A percentile compares a stretch with the other conserved stretches of the same genome.
phyloP scores from a whole-genome alignment of 2,797 vertebrate genomes.

The Gallinago nigripennis region DNA sequence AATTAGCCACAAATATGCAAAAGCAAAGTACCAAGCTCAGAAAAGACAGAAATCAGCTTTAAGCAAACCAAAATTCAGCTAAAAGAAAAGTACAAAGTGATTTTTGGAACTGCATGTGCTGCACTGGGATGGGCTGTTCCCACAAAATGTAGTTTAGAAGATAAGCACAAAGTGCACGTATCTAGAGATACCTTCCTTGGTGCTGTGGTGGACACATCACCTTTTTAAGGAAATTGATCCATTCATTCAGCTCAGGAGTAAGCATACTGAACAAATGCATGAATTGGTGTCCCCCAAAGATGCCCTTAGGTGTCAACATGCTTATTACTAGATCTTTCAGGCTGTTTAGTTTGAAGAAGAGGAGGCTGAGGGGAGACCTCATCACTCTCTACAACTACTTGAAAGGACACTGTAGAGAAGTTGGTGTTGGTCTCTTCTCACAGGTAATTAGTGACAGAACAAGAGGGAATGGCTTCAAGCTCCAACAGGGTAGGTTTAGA shows the following conservation, averaged over 20 bases:
- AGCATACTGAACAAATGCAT: neutral
- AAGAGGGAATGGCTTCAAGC: too few relatives aligned
- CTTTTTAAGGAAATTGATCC: neutral
- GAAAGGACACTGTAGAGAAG: too few relatives aligned
- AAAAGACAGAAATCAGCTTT: neutral
- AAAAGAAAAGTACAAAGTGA: neutral
- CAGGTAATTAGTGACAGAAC: too few relatives aligned
- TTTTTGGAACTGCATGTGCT: neutral
- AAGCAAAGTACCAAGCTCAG: neutral
- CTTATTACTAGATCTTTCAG: neutral
- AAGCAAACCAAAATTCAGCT: neutral
- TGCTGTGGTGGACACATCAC: neutral
- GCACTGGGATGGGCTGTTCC: neutral
- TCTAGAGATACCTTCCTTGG: neutral
- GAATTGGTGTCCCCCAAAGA: neutral
- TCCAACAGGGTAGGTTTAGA: too few relatives aligned
- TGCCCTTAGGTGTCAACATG: neutral
- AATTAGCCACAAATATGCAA: neutral
- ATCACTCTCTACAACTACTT: too few relatives aligned
- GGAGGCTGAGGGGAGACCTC: too few relatives aligned
- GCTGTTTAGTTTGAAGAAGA: too few relatives aligned
- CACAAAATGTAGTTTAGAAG: neutral
- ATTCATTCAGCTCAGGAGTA: neutral
- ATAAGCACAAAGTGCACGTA: accelerated
- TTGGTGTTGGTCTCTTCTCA: too few relatives aligned